A percentile compares a stretch with the other conserved stretches of the same genome.
phyloP scores from a whole-genome alignment of 2,797 vertebrate species.

The Phalloptychus januarius region DNA sequence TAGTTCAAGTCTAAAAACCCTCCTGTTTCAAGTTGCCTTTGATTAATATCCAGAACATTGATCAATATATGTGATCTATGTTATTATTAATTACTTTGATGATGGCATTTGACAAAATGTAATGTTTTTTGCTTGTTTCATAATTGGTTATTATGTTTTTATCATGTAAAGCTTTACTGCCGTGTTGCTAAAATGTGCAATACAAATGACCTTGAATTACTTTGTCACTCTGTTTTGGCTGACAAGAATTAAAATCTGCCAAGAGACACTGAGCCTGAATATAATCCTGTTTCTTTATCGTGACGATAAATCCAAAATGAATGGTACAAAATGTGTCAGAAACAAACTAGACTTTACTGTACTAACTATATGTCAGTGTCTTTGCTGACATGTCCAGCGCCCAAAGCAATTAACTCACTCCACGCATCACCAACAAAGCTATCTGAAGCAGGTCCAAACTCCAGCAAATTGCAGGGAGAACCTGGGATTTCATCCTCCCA shows the following conservation, averaged over 20 bases:
- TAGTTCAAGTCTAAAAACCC: too few species aligned
- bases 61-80: too few species aligned
- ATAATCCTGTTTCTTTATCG: neutral
- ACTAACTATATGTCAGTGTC: neutral
- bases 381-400: neutral
- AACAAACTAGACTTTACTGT: neutral
- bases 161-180: neutral
- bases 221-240: neutral
- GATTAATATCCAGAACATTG: too few species aligned
- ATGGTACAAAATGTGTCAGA: neutral
- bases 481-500: conserved; percentile 4
- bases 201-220: neutral
- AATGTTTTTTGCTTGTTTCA: too few species aligned
- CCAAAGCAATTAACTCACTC: conserved; percentile 8
- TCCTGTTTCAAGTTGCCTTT: too few species aligned
- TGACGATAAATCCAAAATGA: neutral
- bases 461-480: conserved; percentile 2
- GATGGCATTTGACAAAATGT: too few species aligned
- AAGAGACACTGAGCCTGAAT: neutral
- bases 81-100: too few species aligned
- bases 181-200: too few species aligned
- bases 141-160: neutral
- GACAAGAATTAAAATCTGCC: neutral
- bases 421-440: conserved; percentile 1
- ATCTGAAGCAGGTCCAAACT: neutral